These are phyloP conservation scores for Chymomyza caudatula DNA, from an alignment of 2,888 invertebrate genomes.

Conservation along the genomic window DNA sequence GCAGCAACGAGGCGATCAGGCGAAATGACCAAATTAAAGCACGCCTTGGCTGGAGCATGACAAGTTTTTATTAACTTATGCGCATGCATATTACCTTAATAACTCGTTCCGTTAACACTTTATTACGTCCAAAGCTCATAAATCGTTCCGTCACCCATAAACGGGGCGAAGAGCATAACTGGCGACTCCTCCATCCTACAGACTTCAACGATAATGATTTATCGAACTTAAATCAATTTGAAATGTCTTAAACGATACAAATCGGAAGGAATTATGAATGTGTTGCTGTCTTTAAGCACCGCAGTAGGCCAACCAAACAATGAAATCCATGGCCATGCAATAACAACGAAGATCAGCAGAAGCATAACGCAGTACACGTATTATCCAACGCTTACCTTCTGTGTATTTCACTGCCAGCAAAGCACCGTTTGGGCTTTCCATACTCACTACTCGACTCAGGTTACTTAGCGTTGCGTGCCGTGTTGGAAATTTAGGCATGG, in stretches of 20 bases:
- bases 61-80: slow-evolving; percentile 70
- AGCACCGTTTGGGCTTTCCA: slow-evolving; percentile 9
- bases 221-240: slow-evolving; percentile 77
- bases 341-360: slow-evolving; percentile 23
- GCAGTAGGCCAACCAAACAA: slow-evolving; percentile 67
- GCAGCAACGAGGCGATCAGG: slow-evolving; percentile 34
- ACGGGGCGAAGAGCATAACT: neutral
- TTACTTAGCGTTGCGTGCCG: slow-evolving; percentile 44
- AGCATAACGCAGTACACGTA: slow-evolving; percentile 36
- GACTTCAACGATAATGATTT: slow-evolving; percentile 74
- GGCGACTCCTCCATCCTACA: neutral
- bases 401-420: slow-evolving; percentile 55
- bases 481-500: slow-evolving; percentile 52
- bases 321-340: slow-evolving; percentile 39
- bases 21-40: slow-evolving; percentile 41
- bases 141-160: slow-evolving; percentile 67
- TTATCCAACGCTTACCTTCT: slow-evolving; percentile 66
- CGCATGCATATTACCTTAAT: slow-evolving; percentile 72
- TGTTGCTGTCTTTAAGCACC: slow-evolving; percentile 70
- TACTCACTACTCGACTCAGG: slow-evolving; percentile 31
- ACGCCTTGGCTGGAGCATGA: slow-evolving; percentile 31
- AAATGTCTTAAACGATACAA: slow-evolving; percentile 75
- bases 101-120: slow-evolving; percentile 77
- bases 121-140: slow-evolving; percentile 72
- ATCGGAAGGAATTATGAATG: slow-evolving; percentile 71